Percentiles rank a stretch among this genome's conserved stretches.
These are phyloP conservation scores for Mesorhabditis spiculigera DNA, from an alignment of 2,888 invertebrate species.

Conservation along the genomic window DNA sequence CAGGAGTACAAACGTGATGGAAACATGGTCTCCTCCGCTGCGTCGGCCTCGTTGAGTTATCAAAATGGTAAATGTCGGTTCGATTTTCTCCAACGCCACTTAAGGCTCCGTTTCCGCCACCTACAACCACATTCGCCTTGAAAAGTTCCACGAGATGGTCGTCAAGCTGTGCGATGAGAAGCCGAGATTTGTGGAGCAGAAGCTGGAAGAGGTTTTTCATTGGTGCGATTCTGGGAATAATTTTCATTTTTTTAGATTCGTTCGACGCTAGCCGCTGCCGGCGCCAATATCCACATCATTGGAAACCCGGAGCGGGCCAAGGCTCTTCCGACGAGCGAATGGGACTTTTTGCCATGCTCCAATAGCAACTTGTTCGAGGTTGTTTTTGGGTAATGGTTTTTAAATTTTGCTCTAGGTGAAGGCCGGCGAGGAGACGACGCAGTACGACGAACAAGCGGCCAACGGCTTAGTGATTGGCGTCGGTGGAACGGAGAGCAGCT, in stretches of 20 bases:
- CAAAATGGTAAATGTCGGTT: constrained; percentile 22
- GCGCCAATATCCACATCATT: constrained; percentile 45
- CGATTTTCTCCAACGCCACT: constrained; percentile 8
- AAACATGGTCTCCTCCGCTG: constrained; percentile 8
- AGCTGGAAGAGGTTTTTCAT: constrained; percentile 29
- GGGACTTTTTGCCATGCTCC: neutral
- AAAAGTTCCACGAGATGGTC: constrained; percentile 43
- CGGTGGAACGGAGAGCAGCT: constrained; percentile 41
- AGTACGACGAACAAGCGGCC: neutral
- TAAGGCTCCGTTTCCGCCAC: constrained; percentile 43
- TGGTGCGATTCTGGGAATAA: neutral
- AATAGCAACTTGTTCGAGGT: neutral
- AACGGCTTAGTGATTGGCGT: constrained; percentile 24
- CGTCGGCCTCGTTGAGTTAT: constrained; percentile 27
- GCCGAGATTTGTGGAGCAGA: constrained; percentile 30
- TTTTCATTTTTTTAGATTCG: constrained; percentile 22
- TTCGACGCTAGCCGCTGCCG: constrained; percentile 28
- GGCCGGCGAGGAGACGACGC: constrained; percentile 10
- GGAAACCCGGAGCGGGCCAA: constrained; percentile 28
- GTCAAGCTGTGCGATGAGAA: constrained; percentile 28
- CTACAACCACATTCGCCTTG: constrained; percentile 41
- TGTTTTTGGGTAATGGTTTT: neutral
- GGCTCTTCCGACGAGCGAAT: neutral
- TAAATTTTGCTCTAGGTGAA: constrained; percentile 8
- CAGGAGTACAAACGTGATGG: constrained; percentile 59